phyloP scores from a whole-genome alignment of 2,797 vertebrate species.

The Anguilla anguilla region DNA sequence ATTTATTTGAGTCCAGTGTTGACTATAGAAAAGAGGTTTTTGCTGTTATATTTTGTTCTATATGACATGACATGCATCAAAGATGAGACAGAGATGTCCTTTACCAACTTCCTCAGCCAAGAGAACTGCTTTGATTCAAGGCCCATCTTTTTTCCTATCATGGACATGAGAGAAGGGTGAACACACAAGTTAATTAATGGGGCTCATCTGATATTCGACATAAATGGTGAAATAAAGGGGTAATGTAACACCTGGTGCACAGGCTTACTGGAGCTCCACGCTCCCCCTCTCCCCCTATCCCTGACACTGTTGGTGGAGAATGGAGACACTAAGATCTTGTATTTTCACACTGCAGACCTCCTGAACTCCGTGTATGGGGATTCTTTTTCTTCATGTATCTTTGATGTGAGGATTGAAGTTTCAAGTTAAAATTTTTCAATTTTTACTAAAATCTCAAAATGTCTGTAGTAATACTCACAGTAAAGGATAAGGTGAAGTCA shows the following conservation, averaged over 20 bases:
- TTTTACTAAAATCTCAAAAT: neutral
- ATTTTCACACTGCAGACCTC: neutral
- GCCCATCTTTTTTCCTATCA: conserved; percentile 9
- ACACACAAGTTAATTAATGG: neutral
- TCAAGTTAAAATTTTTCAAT: neutral
- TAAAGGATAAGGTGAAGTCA: neutral
- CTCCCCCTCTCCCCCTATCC: neutral
- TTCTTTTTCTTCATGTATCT: neutral
- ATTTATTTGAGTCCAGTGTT: neutral
- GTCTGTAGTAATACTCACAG: neutral
- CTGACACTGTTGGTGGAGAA: neutral
- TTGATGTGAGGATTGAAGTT: neutral
- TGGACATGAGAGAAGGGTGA: conserved; percentile 13
- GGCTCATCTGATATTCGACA: conserved; percentile 18
- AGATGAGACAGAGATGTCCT: neutral
- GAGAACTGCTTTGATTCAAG: conserved; percentile 23
- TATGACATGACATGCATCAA: neutral
- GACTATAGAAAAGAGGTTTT: neutral
- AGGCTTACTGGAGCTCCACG: neutral
- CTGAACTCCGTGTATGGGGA: neutral
- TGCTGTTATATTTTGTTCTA: neutral
- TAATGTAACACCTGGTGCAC: conserved; percentile 9
- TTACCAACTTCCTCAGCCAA: neutral
- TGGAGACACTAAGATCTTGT: neutral
- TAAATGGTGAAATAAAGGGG: neutral